Evolutionary conservation across 2,113 vertebrate genomes (phyloP), one percentile per base, ranked within the genome.

Genomic region (Camelus bactrianus): DNA sequence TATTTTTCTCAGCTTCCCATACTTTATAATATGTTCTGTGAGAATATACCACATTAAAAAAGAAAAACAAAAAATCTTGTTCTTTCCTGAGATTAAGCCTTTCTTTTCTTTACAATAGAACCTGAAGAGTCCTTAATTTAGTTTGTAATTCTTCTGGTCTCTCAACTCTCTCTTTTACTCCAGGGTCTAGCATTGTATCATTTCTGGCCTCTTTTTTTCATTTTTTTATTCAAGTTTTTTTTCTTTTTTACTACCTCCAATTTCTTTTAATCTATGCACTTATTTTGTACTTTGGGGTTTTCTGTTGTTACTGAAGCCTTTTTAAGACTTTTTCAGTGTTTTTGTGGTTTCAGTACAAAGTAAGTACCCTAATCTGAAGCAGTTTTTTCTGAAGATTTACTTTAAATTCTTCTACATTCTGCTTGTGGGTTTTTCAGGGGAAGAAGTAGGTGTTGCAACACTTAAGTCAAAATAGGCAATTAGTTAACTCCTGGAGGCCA

Each of bases 291-390:
- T 80, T 88, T 67, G 62, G 52, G n/a, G 26, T 79, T 93, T 92
- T 76, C 85, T 91, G 35, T 80, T 91, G 50, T 67, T 81, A 80
- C 65, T 24, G 32, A 92, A 85, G 28, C 32, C 26, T 82, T 92
- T 92, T 80, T 50, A 84, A 69, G 76, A 87, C 54, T 62, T 73
- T 83, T 90, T 65, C 32, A 85, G 60, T 82, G 89, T 56, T 80
- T 95, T 75, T 94, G 94, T 81, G 82, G 94, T 91, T 93, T 93
- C 60, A 83, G 19, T 80, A 80, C 38, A 90, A 95, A 94, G 72
- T 69, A 95, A 92, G 56, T 72, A 69, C 24, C 9, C 13, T n/a
- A 60, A 26, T 90, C 69, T 90, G 58, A 93, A 56, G 48, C 0
- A 10, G 30, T 83, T 64, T 22, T 90, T 65, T 94, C 64, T 94